Evolutionary conservation across 1,140 invertebrate species (phyloP), one percentile per base, ranked within the genome.

Genomic region (Neodiprion fabricii): DNA sequence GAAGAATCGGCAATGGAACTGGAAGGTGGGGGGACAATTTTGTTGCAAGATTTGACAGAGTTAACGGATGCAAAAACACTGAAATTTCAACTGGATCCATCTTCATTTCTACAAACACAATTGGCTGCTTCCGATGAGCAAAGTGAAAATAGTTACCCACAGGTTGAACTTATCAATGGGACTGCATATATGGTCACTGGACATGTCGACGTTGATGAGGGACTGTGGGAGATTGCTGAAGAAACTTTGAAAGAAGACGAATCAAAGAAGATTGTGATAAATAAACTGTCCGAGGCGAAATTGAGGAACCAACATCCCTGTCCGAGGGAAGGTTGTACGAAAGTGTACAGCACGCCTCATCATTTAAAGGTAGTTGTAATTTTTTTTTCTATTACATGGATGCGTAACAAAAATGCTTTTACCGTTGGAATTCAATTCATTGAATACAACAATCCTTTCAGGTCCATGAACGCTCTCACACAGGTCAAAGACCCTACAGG

Each of bases 401-500:
- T 40, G 28, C 28, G 5, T 3, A 40, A 40, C 28, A 5, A 2
- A 40, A 40, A 40, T 3, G 28, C 28, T 40, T 40, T 5, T 40
- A 40, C 28, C 28, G 28, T 40, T 40, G 5, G 28, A 5, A 40
- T 40, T 1, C 28, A 40, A 40, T 40, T 40, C 28, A 74, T 28
- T 71, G 61, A 14, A 71, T 77, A 72, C 75, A 72, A 74, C 76
- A 67, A 79, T 72, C 78, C 72, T 84, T 85, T 49, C 75, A 93
- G 92, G 92, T 93, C 72, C 93, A 94, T 83, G 90, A 91, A 79
- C 83, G 92, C 75, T 91, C 90, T 70, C 93, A 93, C 78, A 92
- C 91, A 47, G 92, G 92, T 67, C 90, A 90, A 72, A 82, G 90
- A 68, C 92, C 93, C 48, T 94, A 91, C 78, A 85, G 85, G 78